phyloP scores from a whole-genome alignment of 1,140 invertebrate species.

The Panagrolaimus sp. region DNA sequence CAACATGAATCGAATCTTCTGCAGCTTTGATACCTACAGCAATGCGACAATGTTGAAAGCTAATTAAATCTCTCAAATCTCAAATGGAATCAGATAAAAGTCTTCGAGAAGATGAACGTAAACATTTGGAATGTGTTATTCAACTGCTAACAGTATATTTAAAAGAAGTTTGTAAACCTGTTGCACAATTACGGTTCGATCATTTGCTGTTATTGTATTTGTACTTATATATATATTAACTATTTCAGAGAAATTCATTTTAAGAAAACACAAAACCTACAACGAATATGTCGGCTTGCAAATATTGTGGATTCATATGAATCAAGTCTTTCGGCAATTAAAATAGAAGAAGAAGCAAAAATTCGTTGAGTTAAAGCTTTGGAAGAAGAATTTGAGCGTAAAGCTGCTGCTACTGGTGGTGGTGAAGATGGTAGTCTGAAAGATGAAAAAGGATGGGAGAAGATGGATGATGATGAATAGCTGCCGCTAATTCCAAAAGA shows the following conservation, averaged over 20 bases:
- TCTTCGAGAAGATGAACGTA: slow-evolving; percentile 34
- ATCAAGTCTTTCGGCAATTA: slow-evolving; percentile 15
- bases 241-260: slow-evolving; percentile 39
- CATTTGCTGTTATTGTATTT: no score
- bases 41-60: slow-evolving; percentile 38
- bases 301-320: slow-evolving; percentile 47
- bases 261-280: slow-evolving; percentile 34
- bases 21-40: no score
- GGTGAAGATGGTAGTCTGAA: slow-evolving; percentile 12
- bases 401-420: not conserved
- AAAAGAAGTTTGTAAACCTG: slow-evolving; percentile 44
- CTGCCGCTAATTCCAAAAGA: not conserved
- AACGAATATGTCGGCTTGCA: slow-evolving; percentile 39
- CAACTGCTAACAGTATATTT: slow-evolving; percentile 37
- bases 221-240: not conserved
- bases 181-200: slow-evolving; percentile 38
- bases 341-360: slow-evolving; percentile 16
- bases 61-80: slow-evolving; percentile 34
- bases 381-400: not conserved
- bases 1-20: no score
- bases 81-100: slow-evolving; percentile 29
- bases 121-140: slow-evolving; percentile 29
- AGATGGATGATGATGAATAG: not conserved
- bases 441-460: not conserved
- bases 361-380: not conserved